Evolutionary conservation across 2,797 vertebrate species (phyloP).

Genomic region (Parauchenoglanis punctatus): DNA sequence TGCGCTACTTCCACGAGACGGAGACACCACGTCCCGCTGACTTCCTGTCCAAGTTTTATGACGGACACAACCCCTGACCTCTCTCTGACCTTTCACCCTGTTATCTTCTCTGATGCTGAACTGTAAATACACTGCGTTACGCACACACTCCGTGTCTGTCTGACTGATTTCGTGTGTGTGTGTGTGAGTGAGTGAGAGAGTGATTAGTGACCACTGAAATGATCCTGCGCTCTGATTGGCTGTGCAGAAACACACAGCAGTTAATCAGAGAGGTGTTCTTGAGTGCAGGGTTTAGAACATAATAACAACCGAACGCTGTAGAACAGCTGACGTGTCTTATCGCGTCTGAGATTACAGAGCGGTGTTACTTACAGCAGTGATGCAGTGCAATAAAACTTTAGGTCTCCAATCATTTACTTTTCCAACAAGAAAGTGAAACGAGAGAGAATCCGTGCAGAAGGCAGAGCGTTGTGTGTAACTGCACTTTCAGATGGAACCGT

Average conservation of each 20-base stretch:
- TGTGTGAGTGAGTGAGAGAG: neutral
- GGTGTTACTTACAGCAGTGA: too few species aligned
- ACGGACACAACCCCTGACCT: constrained; percentile 84
- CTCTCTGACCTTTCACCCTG: constrained; percentile 53
- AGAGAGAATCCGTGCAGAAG: too few species aligned
- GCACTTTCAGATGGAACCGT: too few species aligned
- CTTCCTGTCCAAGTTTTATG: constrained; percentile 93
- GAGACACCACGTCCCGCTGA: constrained; percentile 79
- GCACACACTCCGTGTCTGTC: neutral
- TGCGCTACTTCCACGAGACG: constrained; percentile 89
- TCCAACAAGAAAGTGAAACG: too few species aligned
- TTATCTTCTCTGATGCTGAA: constrained; percentile 45
- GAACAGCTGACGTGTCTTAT: neutral
- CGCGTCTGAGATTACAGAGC: neutral
- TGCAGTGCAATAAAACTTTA: too few species aligned
- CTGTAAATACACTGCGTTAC: constrained; percentile 75
- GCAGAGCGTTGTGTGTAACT: too few species aligned
- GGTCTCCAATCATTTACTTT: too few species aligned
- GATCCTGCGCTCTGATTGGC: neutral
- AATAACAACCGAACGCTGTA: too few species aligned
- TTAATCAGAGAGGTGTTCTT: too few species aligned
- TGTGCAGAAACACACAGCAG: too few species aligned
- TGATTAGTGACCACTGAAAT: neutral
- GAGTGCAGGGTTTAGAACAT: too few species aligned
- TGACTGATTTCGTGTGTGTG: neutral